Evolutionary conservation across 2,888 invertebrate species (phyloP).

Genomic region (Alsophila aescularia): DNA sequence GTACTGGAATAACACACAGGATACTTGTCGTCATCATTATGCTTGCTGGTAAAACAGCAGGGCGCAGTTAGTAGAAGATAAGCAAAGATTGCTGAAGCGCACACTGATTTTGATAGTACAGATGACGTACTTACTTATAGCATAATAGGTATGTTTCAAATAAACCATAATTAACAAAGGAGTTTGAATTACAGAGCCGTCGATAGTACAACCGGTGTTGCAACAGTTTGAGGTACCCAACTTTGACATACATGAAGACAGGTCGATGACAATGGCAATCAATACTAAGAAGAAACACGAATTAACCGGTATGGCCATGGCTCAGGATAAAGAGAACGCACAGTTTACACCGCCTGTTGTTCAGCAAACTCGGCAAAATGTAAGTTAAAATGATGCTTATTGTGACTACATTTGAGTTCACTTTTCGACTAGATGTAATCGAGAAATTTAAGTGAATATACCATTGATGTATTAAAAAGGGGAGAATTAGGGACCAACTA

Average conservation of each 20-base stretch:
- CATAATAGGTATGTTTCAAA: too few species aligned
- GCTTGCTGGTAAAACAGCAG: too few species aligned
- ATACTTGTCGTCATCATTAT: too few species aligned
- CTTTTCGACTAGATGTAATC: neutral
- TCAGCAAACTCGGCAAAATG: constrained; percentile 57
- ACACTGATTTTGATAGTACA: too few species aligned
- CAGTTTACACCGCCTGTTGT: constrained; percentile 57
- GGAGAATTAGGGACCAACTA: too few species aligned
- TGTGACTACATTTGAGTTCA: neutral
- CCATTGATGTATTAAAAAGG: too few species aligned
- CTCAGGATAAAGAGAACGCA: constrained; percentile 75
- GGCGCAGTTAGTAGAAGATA: too few species aligned
- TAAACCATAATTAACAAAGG: neutral
- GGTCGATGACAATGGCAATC: constrained; percentile 77
- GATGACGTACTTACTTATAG: too few species aligned
- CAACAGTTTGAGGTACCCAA: constrained; percentile 75
- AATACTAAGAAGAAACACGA: constrained; percentile 72
- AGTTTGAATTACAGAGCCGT: constrained; percentile 56
- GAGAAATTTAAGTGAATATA: neutral
- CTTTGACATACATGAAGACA: constrained; percentile 80
- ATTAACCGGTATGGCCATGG: constrained; percentile 50
- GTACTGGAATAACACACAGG: too few species aligned
- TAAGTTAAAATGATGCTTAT: constrained; percentile 42
- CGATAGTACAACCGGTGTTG: constrained; percentile 75
- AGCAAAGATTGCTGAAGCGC: too few species aligned